Evolutionary conservation across 2,797 vertebrate genomes (phyloP), one percentile per base, ranked within the genome.

Genomic region (Sebastes flavidus): DNA sequence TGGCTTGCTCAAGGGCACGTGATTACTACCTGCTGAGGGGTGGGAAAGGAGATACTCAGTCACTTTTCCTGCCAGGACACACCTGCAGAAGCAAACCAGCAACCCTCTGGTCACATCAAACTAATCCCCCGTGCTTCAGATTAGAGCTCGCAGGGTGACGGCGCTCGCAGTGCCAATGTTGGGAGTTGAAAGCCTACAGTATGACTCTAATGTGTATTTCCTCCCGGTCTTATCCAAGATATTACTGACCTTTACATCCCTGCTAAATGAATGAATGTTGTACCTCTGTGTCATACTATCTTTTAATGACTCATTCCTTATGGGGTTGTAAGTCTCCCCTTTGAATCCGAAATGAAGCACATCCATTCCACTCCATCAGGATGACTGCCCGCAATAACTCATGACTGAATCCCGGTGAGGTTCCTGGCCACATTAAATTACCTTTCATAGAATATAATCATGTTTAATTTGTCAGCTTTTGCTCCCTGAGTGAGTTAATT

Each of bases 391-490:
- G 22, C 61, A 52, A 58, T 13, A 87, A 84, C 68, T 67, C 86
- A 75, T 79, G 72, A 88, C 69, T 62, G 65, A 77, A 70, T 42
- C 65, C 72, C 6, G 9, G 20, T 3, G 32, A 67, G 77, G 30
- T 54, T 83, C 65, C 62, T 1, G 10, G 12, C 52, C 1, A 29
- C 63, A 30, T 72, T 66, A 36, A 77, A 78, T 81, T 61, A 66
- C 72, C 67, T 61, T 83, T 89, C 34, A 67, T 10, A 46, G 25
- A 55, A 71, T 67, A 54, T 75, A 65, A 87, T 87, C 73, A 76
- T 72, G 54, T 87, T 81, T 83, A 75, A 91, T 86, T 86, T 79
- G 55, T 82, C 81, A 65, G 66, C 62, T 63, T 74, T 78, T 86
- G 76, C 60, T 82, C 72, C 80, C 34, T 72, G 12, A 61, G 36